Conservation (phyloP, 2,113 vertebrate species). For the Callionymus lyra region DNA sequence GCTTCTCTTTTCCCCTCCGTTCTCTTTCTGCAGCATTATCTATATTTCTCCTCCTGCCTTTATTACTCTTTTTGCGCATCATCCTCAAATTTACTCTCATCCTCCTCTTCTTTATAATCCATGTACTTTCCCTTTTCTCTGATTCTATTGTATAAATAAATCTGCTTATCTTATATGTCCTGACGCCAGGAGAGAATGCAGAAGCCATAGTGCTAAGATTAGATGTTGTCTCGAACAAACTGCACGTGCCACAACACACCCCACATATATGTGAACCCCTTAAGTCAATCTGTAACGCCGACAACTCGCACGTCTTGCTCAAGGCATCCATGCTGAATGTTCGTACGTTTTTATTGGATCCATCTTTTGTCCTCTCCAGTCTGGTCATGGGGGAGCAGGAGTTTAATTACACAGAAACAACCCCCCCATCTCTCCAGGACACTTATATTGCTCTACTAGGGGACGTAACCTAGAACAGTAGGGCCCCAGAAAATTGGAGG, state of each 20-base stretch:
- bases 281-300: no score
- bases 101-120: conserved; percentile 8
- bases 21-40: conserved; percentile 1
- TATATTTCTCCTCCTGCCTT: conserved; percentile 9
- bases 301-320: no score
- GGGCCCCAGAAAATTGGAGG: no score
- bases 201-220: conserved; percentile 6
- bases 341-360: background rate
- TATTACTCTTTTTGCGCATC: conserved; percentile 5
- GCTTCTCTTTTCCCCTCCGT: conserved; percentile 11
- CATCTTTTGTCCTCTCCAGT: no score
- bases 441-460: no score
- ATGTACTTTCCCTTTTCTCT: conserved; percentile 1
- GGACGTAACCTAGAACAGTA: no score
- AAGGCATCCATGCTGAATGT: background rate
- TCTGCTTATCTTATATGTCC: conserved; percentile 20
- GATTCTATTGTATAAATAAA: conserved; percentile 10
- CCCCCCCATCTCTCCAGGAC: no score
- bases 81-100: conserved; percentile 1
- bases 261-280: no score
- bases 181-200: no score
- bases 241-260: background rate
- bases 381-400: no score
- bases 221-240: conserved; percentile 1
- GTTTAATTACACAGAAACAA: no score